phyloP scores from a whole-genome alignment of 2,888 invertebrate species.

The Drosophila multiciliata region DNA sequence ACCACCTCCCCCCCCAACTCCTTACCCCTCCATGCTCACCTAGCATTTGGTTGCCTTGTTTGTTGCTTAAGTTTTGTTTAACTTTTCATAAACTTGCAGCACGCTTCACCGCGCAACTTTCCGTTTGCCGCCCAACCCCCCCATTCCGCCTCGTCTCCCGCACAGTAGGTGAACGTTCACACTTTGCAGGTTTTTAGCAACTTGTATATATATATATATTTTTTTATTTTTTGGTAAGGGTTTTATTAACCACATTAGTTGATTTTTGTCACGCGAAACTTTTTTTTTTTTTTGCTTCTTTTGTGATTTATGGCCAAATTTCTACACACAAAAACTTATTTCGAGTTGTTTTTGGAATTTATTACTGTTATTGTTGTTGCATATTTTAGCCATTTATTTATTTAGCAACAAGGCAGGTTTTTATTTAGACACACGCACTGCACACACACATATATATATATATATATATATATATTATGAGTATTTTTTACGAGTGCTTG shows the following conservation, averaged over 20 bases:
- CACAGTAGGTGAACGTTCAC: slow-evolving; percentile 18
- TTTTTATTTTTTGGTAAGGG: slow-evolving; percentile 8
- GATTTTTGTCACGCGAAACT: slow-evolving; percentile 82
- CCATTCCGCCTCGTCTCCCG: not conserved
- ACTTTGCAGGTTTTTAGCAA: slow-evolving; percentile 49
- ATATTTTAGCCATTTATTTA: slow-evolving; percentile 77
- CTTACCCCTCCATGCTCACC: no score
- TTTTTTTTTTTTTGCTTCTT: slow-evolving; percentile 19
- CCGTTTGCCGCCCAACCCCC: not conserved
- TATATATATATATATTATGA: slow-evolving; percentile 6
- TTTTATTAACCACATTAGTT: slow-evolving; percentile 80
- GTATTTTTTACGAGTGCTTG: slow-evolving; percentile 30
- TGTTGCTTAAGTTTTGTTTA: slow-evolving; percentile 77
- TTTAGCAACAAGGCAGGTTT: slow-evolving; percentile 52
- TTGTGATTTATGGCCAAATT: slow-evolving; percentile 73
- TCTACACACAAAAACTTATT: slow-evolving; percentile 61
- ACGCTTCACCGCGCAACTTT: slow-evolving; percentile 43
- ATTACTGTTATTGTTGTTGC: slow-evolving; percentile 36
- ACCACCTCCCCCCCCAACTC: not conserved
- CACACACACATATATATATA: not conserved
- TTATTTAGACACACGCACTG: slow-evolving; percentile 13
- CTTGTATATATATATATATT: slow-evolving; percentile 6
- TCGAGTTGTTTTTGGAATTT: slow-evolving; percentile 6
- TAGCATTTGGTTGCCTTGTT: slow-evolving; percentile 51
- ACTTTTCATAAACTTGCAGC: slow-evolving; percentile 77